Base-by-base conservation (phyloP, 1,140 invertebrate species). In the Lanistes nyassanus region DNA sequence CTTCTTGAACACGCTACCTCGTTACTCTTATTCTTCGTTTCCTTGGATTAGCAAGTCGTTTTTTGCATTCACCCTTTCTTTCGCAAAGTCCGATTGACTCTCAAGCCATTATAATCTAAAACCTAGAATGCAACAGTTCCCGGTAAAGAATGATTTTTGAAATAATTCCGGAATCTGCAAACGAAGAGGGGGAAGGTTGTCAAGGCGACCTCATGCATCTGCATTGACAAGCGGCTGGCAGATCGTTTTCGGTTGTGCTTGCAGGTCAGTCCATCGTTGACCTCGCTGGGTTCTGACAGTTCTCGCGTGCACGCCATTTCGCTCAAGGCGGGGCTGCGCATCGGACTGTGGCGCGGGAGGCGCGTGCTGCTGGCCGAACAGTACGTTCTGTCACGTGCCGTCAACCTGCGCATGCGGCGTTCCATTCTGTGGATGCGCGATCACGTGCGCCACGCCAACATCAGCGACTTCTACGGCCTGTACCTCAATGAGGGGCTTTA, bases 401-500 rank as follows among this genome's bases (percentile, higher is more conserved):
- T 75, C 31, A 68, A 29, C 7, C 11, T 56, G 21, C 13, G 51
- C 31, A 79, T 78, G 39, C 78, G 79, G 58, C 70, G 62, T 29
- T 39, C 36, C 29, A 68, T 86, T 58, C 62, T 85, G 39, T 79
- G 78, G 76, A 77, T 85, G 76, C 74, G 78, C 31, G 78, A 84
- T 31, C 53, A 53, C 4, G 74, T 85, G 23, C 65, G 69, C 23
- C 82, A 85, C 55, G 34, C 26, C 19, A 83, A 82, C 70, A 39
- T 86, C 11, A 62, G 79, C 31, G 31, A 51, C n/a, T 83, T 86
- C 31, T 77, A 79, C 65, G 85, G 84, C 19, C 67, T 86, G 9
- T 78, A 77, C 26, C 56, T 80, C 26, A 9, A 79, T 2, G 71
- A 79, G 31, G 53, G 19, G 3, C 51, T 69, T 21, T 74, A 66